These are phyloP conservation scores for Speoplatyrhinus poulsoni DNA, from an alignment of 2,113 vertebrate genomes.

Conservation along the genomic window DNA sequence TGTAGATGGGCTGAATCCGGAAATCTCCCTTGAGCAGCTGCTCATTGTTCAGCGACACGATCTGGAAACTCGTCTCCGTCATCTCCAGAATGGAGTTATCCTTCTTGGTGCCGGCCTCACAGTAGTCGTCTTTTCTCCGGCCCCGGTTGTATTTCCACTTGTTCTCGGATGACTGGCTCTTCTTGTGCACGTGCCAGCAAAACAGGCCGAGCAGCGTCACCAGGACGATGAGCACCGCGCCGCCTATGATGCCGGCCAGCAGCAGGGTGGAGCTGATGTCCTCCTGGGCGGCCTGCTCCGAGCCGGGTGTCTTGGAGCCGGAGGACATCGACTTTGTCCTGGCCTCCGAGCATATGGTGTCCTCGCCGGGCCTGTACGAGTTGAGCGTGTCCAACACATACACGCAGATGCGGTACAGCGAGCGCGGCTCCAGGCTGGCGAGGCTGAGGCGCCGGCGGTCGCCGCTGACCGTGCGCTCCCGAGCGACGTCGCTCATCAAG, in stretches of 20 bases:
- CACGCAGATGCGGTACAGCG: slow-evolving; percentile 92
- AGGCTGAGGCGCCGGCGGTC: slow-evolving; percentile 85
- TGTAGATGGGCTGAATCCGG: slow-evolving; percentile 98
- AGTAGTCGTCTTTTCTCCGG: slow-evolving; percentile 98
- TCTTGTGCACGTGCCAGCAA: slow-evolving; percentile 99
- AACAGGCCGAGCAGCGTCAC: slow-evolving; percentile 90
- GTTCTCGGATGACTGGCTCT: slow-evolving; percentile 89
- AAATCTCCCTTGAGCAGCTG: slow-evolving; percentile 99
- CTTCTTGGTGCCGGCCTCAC: slow-evolving; percentile 98
- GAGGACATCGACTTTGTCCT: slow-evolving; percentile 83
- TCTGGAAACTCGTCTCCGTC: slow-evolving; percentile 99
- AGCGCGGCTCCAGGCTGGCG: slow-evolving; percentile 85
- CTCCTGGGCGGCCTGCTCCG: slow-evolving; percentile 87
- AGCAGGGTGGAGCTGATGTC: slow-evolving; percentile 89
- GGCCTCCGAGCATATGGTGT: slow-evolving; percentile 83
- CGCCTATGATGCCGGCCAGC: slow-evolving; percentile 92
- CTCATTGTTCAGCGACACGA: slow-evolving; percentile 99
- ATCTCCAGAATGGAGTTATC: slow-evolving; percentile 99
- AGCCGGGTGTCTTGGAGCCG: slow-evolving; percentile 82
- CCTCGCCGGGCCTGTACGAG: slow-evolving; percentile 87
- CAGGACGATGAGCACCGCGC: slow-evolving; percentile 89
- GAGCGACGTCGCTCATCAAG: slow-evolving; percentile 87
- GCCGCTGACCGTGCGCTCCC: slow-evolving; percentile 88
- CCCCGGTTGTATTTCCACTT: slow-evolving; percentile 99
- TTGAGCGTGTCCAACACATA: slow-evolving; percentile 91